These are phyloP conservation scores for Peromyscus californicus DNA, from an alignment of 2,113 vertebrate species.

Conservation along the genomic window DNA sequence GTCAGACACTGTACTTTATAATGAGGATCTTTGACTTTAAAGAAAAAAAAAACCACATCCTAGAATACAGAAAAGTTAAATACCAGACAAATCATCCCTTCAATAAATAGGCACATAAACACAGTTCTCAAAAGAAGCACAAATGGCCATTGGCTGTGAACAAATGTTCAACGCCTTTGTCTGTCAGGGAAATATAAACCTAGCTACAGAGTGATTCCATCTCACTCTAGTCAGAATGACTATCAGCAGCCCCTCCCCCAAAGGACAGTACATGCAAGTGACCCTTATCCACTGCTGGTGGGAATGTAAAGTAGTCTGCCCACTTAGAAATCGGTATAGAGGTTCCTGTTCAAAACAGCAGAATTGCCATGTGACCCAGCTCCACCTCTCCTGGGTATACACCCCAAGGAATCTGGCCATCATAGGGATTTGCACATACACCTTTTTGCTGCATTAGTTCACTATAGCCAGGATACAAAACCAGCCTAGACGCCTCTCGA, in stretches of 20 bases:
- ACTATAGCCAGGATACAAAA: neutral
- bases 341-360: neutral
- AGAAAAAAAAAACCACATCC: neutral
- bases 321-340: neutral
- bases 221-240: neutral
- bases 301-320: too few relatives aligned
- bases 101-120: neutral
- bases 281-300: too few relatives aligned
- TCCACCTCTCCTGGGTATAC: neutral
- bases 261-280: too few relatives aligned
- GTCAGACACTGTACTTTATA: neutral
- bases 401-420: too few relatives aligned
- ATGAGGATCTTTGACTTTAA: neutral
- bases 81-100: neutral
- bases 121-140: neutral
- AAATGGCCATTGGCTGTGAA: neutral
- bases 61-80: neutral
- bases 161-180: neutral
- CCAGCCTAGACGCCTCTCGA: neutral
- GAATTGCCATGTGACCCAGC: neutral
- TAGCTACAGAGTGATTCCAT: neutral
- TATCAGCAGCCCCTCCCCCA: accelerated
- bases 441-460: neutral
- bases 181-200: neutral
- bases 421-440: neutral